Base-by-base conservation (phyloP, 2,888 invertebrate genomes). In the Himalopsyche japonica region DNA sequence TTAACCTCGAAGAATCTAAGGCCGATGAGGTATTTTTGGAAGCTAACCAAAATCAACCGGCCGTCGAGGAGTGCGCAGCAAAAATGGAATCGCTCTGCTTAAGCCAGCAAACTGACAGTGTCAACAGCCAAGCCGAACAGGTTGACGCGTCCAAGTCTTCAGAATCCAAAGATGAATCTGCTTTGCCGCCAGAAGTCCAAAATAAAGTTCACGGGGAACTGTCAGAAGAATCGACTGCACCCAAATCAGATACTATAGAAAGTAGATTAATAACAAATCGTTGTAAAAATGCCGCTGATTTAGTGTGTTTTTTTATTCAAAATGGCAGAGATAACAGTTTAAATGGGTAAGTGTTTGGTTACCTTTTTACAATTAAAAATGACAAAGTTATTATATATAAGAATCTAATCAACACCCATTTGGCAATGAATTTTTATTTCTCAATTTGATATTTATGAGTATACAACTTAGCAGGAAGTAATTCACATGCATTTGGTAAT, bases 281-380 rank as follows among this genome's bases (percentile, higher is more conserved):
- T 88, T 97, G 98, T 89, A 94, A 94, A 89, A 98, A 98, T 93
- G 97, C 97, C 89, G 95, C 97, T 88, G 96, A 97, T 91, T 94
- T 98, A 90, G 93, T 98, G 89, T 96, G 96, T 92, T 97, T 98
- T 92, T 95, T 98, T 89, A 94, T 97, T 87, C 87, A 89, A 37
- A 89, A 87, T 30, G 90, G 90, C 3, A 90, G 90, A 86, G 89
- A 89, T 6, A 88, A 6, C 89, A 90, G 81, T 88, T 88, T 18
- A 88, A 88, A 86, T 81, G 88, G 83, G 88, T 89, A 84, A 89
- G 90, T 89, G 89, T 27, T 34, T 12, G 1, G 20, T 30, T 70
- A 15, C 18, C 20, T 64, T 64, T 27, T 64, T 64, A 37, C 10
- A 10, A 37, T 37, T 37, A 10, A 1, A 37, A 37, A 10, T 37